Evolutionary conservation across 2,888 invertebrate genomes (phyloP).

Genomic region (Venusia cambrica): DNA sequence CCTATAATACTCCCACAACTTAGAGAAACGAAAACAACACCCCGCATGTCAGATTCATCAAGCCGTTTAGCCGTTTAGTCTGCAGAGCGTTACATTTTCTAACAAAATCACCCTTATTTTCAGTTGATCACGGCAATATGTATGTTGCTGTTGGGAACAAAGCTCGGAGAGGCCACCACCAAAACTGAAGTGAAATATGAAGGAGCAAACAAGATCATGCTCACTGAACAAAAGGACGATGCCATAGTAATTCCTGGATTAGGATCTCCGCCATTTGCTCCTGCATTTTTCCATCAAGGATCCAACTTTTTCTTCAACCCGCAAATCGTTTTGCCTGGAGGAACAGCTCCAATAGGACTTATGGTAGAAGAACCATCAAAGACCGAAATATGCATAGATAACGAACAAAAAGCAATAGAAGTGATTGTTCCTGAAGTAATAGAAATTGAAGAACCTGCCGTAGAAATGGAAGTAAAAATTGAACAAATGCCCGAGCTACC

Average conservation of each 20-base stretch:
- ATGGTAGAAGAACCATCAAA: constrained; percentile 21
- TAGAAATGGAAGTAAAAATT: too few relatives aligned
- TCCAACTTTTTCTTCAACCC: constrained; percentile 48
- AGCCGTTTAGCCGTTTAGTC: too few relatives aligned
- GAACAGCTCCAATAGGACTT: constrained; percentile 23
- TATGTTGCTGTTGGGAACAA: constrained; percentile 37
- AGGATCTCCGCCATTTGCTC: constrained; percentile 27
- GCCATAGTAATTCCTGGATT: constrained; percentile 16
- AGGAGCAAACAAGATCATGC: constrained; percentile 27
- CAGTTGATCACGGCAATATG: constrained; percentile 33
- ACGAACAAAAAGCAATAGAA: constrained; percentile 15
- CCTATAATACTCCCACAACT: too few relatives aligned
- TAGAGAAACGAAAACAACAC: too few relatives aligned
- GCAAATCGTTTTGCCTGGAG: constrained; percentile 31
- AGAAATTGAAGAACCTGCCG: too few relatives aligned
- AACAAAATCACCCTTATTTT: constrained; percentile 25
- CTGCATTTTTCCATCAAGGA: constrained; percentile 41
- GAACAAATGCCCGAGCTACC: too few relatives aligned
- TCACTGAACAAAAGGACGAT: constrained; percentile 29
- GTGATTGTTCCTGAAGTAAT: constrained; percentile 9
- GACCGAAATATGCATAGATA: constrained; percentile 7
- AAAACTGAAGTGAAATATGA: constrained; percentile 29
- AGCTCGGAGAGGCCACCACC: constrained; percentile 20
- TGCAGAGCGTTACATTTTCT: too few relatives aligned
- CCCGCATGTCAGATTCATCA: too few relatives aligned